Evolutionary conservation across 2,888 invertebrate species (phyloP), one percentile per base, ranked within the genome.

Genomic region (Archaeoteleia sp.): DNA sequence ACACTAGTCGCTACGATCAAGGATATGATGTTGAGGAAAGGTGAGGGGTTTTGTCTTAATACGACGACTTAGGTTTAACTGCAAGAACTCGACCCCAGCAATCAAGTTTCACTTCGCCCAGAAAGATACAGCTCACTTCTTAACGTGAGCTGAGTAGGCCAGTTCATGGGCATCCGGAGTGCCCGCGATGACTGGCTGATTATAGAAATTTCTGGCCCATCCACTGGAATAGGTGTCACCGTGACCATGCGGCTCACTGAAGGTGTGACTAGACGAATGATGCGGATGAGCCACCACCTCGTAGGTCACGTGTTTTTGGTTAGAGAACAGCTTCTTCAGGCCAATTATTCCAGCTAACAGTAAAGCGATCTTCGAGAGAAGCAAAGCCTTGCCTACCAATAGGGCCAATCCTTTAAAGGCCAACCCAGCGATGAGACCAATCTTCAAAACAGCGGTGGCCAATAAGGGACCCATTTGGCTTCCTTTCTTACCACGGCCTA

Each of bases 361-460:
- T 6, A 95, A 87, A 1, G 95, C 95, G 48, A 95, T 91, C 88
- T 95, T 95, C 74, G 93, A 93, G 67, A 95, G 91, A 32, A 95
- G 89, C 2, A 95, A 88, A 15, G 95, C 95, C 87, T 95, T 95
- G 78, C 94, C 94, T 23, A 95, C 94, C 72, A 95, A 89, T 2
- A 95, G 87, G 9, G 92, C 92, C 1, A 95, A 86, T 10, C 91
- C 94, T 80, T 95, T 95, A 85, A 95, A 92, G 20, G 94, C 91
- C 45, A 95, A 81, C 37, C 93, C 93, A 48, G 93, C 94, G 15
- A 95, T 89, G 43, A 95, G 88, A 79, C 93, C 95, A 57, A 93
- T 89, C 85, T 95, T 95, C 86, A 94, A 88, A 2, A 92, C 92
- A 32, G 91, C 92, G 8, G 93, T 90, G 0, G 93, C 93, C 23